Evolutionary conservation across 2,888 invertebrate species (phyloP).

Genomic region (Campoplex nolae): DNA sequence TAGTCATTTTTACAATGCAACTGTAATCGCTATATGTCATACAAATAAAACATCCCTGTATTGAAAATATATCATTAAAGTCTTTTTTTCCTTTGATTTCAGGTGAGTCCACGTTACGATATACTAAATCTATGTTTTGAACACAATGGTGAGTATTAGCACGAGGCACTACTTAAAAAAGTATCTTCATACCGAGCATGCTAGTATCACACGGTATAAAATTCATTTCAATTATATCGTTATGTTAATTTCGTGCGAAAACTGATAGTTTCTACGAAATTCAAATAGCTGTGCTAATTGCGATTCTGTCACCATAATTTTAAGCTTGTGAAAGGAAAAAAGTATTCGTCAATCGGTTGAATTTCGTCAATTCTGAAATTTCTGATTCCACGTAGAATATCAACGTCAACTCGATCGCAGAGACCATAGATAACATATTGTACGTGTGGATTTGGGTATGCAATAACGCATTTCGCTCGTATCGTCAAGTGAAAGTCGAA

Average conservation of each 20-base stretch:
- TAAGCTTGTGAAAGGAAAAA: background rate
- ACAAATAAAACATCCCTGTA: background rate
- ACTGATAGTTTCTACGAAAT: background rate
- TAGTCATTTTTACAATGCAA: background rate
- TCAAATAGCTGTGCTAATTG: background rate
- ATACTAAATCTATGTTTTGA: slow-evolving; percentile 27
- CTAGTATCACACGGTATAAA: background rate
- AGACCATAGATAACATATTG: slow-evolving; percentile 32
- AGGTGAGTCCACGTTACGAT: slow-evolving; percentile 65
- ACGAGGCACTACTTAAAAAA: background rate
- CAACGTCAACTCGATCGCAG: slow-evolving; percentile 25
- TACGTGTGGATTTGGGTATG: slow-evolving; percentile 12
- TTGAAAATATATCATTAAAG: background rate
- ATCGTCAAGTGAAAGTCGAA: slow-evolving; percentile 55
- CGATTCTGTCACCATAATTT: background rate
- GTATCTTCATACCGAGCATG: background rate
- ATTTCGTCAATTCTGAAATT: background rate
- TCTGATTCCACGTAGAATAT: slow-evolving; percentile 3
- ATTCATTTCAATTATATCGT: background rate
- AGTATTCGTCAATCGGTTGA: background rate
- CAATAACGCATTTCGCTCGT: slow-evolving; percentile 32
- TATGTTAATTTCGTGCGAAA: background rate
- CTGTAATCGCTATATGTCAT: background rate
- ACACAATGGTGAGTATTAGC: slow-evolving; percentile 59
- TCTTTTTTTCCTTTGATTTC: slow-evolving; percentile 40